Base-by-base conservation (phyloP, 2,888 invertebrate species). In the Empis stercorea region DNA sequence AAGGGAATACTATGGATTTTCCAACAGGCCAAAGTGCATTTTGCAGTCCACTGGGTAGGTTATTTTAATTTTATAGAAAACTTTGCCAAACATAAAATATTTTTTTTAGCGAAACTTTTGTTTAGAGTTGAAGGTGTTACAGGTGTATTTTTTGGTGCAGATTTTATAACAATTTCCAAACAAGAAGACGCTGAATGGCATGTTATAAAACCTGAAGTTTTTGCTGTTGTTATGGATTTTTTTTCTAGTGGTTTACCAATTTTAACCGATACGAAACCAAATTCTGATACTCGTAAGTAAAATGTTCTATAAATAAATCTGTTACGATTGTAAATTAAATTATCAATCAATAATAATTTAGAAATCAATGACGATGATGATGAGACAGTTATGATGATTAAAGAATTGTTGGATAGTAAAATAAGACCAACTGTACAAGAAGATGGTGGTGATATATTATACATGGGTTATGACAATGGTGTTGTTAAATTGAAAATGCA, bases 391-490 rank as follows among this genome's bases (percentile, higher is more conserved):
- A 84, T 87, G 68, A 93, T 99, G 93, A 99, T 99, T 55, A 97
- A 97, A 66, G 99, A 99, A 70, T 75, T 99, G 7, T 72, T 99
- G 3, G 97, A 99, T 64, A 92, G 94, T 1, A 77, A 97, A 61
- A 99, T 99, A 58, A 76, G 99, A 50, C 99, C 99, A 0, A 99
- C 97, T 10, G 99, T 99, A 0, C 99, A 99, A 69, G 99, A 99
- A 72, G 97, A 97, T 72, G 97, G 97, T 32, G 97, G 97, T n/a
- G 97, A 97, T 70, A 91, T 96, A 45, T 76, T 91, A 15, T 97
- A 87, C 67, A 82, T 93, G 68, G 87, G 87, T 48, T 96, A 87
- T 61, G 87, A 91, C 59, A 84, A 92, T 66, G 97, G 97, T 13
- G 75, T 97, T 20, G 86, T 99, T 0, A 88, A 92, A 62, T 72